Evolutionary conservation across 2,113 vertebrate genomes (phyloP).

Genomic region (Neodon shergylaensis): DNA sequence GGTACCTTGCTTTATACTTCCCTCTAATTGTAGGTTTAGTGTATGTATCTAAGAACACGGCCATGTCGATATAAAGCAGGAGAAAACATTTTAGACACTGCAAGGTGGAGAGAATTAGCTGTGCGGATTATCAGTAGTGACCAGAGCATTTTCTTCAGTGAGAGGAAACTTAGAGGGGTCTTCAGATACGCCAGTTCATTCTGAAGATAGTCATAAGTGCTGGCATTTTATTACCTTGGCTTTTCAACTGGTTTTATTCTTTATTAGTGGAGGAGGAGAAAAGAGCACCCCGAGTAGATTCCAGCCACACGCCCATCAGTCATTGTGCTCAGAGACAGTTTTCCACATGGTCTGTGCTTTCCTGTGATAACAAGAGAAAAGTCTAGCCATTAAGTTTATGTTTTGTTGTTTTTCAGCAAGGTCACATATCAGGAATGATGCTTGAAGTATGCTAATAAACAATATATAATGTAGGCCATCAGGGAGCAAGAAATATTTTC

Average conservation of each 20-base stretch:
- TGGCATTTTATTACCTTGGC: constrained; percentile 78
- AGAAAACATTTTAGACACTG: constrained; percentile 75
- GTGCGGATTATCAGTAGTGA: constrained; percentile 80
- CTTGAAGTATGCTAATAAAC: constrained; percentile 89
- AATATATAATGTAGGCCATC: constrained; percentile 87
- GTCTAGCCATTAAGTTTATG: constrained; percentile 88
- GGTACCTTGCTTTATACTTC: constrained; percentile 64
- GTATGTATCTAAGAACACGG: constrained; percentile 69
- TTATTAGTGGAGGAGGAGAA: constrained; percentile 77
- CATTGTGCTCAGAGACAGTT: constrained; percentile 85
- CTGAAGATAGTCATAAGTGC: constrained; percentile 80
- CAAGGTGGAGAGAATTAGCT: constrained; percentile 72
- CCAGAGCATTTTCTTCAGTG: constrained; percentile 78
- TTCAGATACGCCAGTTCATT: constrained; percentile 79
- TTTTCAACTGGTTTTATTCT: constrained; percentile 83
- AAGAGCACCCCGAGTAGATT: constrained; percentile 51
- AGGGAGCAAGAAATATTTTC: constrained; percentile 90
- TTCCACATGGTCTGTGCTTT: constrained; percentile 81
- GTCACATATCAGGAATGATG: constrained; percentile 88
- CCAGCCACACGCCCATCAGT: constrained; percentile 82
- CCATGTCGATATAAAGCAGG: constrained; percentile 77
- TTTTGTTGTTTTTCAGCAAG: constrained; percentile 88
- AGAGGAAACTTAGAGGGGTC: constrained; percentile 79
- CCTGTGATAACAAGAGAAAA: constrained; percentile 88
- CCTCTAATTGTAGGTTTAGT: constrained; percentile 59